Evolutionary conservation across 2,888 invertebrate species (phyloP).

Genomic region (Andrena bicolor): DNA sequence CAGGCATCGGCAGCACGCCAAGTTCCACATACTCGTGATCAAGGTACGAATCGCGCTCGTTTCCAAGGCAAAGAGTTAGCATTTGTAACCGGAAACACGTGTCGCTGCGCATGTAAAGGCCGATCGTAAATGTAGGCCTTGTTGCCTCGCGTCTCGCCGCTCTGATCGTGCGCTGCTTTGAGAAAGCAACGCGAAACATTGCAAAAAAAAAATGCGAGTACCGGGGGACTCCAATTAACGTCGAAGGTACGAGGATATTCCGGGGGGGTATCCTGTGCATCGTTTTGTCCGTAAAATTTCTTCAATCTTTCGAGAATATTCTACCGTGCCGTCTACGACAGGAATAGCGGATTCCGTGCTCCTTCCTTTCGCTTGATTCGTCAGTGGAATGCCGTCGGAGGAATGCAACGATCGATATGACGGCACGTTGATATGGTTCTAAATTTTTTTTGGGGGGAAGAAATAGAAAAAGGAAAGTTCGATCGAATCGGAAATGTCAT

Average conservation of each 20-base stretch:
- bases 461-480: neutral
- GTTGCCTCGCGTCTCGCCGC: conserved; percentile 9
- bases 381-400: conserved; percentile 13
- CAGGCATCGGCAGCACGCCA: conserved; percentile 53
- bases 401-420: neutral
- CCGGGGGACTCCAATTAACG: neutral
- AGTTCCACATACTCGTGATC: conserved; percentile 61
- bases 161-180: conserved; percentile 11
- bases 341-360: neutral
- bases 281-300: neutral
- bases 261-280: neutral
- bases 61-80: conserved; percentile 36
- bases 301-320: neutral
- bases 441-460: neutral
- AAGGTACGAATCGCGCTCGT: conserved; percentile 56
- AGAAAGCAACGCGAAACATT: conserved; percentile 14
- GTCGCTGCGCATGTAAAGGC: conserved; percentile 55
- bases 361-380: conserved; percentile 20
- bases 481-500: conserved; percentile 29
- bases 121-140: conserved; percentile 55
- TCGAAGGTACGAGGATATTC: neutral
- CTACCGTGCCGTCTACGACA: neutral
- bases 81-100: conserved; percentile 60
- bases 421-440: neutral
- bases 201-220: conserved; percentile 26